These are phyloP conservation scores for Pandemis cinnamomeana DNA, from an alignment of 2,888 invertebrate species.

Conservation along the genomic window DNA sequence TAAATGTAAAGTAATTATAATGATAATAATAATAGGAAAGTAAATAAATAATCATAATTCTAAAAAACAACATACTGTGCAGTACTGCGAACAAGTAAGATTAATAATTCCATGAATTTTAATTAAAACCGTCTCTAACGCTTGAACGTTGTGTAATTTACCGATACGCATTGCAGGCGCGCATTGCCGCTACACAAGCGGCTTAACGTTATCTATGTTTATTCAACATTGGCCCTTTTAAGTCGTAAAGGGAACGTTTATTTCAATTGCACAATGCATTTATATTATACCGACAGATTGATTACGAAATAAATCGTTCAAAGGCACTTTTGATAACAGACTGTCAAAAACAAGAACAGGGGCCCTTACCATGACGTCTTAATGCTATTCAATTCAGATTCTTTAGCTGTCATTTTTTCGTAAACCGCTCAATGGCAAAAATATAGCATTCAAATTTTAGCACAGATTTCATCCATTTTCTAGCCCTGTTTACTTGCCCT, in stretches of 20 bases:
- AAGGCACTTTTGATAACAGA: neutral
- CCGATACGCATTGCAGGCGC: neutral
- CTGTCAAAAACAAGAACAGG: neutral
- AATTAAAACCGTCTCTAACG: neutral
- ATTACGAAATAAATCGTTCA: neutral
- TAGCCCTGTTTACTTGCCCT: too few species aligned
- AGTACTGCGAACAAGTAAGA: neutral
- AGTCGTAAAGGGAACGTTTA: neutral
- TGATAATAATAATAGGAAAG: too few species aligned
- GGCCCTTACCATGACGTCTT: too few species aligned
- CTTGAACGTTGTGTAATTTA: neutral
- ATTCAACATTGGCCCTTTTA: neutral
- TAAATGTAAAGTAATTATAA: too few species aligned
- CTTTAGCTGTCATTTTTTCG: too few species aligned
- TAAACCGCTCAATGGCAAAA: too few species aligned
- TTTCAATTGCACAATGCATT: neutral
- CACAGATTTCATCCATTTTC: too few species aligned
- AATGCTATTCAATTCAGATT: too few species aligned
- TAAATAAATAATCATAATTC: too few species aligned
- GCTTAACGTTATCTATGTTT: too few species aligned
- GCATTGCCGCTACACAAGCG: neutral
- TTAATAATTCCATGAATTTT: neutral
- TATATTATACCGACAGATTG: neutral
- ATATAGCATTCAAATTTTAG: too few species aligned
- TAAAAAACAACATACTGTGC: too few species aligned